A percentile compares a stretch with the other conserved stretches of the same genome.
Conservation (phyloP, 2,888 invertebrate genomes). For the Mesorhabditis spiculigera region DNA sequence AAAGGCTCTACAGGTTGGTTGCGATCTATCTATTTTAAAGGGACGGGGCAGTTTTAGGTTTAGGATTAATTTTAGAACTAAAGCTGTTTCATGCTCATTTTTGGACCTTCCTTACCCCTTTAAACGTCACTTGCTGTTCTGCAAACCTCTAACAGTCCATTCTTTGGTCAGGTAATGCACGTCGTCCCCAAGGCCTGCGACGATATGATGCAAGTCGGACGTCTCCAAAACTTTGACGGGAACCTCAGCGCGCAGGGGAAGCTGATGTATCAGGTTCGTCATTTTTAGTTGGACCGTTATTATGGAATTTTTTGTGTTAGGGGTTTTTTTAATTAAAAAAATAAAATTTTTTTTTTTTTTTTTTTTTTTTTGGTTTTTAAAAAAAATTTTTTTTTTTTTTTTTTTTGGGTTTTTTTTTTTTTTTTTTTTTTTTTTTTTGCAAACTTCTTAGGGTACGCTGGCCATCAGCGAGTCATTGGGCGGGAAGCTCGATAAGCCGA, state of each 20-base stretch:
- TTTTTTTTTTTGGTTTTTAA: too few species aligned
- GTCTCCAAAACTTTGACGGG: conserved; percentile 91
- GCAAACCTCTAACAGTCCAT: too few species aligned
- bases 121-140: too few species aligned
- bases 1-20: conserved; percentile 74
- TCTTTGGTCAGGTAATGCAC: conserved; percentile 65
- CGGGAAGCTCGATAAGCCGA: conserved; percentile 66
- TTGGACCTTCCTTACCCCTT: neutral
- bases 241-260: conserved; percentile 96
- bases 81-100: neutral
- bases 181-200: conserved; percentile 91
- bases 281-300: conserved; percentile 9
- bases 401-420: too few species aligned
- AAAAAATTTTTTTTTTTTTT: too few species aligned
- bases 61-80: neutral
- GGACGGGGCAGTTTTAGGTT: too few species aligned
- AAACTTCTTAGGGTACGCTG: conserved; percentile 61
- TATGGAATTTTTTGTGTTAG: too few species aligned
- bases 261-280: conserved; percentile 75
- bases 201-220: conserved; percentile 93
- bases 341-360: too few species aligned
- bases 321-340: too few species aligned
- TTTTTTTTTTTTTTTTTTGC: too few species aligned
- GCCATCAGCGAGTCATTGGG: conserved; percentile 60
- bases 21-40: neutral